Base-by-base conservation (phyloP, 2,888 invertebrate species). In the Xestobium rufovillosum region DNA sequence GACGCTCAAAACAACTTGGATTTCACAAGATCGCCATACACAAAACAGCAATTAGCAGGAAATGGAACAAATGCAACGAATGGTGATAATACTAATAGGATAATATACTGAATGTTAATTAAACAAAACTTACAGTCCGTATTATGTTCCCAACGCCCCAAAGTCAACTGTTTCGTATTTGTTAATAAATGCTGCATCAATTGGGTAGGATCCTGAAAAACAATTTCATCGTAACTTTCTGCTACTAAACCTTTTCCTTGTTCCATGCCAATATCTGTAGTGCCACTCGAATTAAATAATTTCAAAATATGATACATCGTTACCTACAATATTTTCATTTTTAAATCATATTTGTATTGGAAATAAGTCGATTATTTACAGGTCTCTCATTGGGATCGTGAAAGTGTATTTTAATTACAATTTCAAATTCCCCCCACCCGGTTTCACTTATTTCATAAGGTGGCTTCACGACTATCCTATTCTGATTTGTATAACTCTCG, bases 381-480 rank as follows among this genome's bases (percentile, higher is more conserved):
- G 92, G 88, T 60, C 89, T 73, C 66, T 95, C 98, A 56, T 91
- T 92, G 1, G 90, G 88, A 70, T 98, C 97, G 59, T 88, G 84
- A 55, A 98, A 98, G 64, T 91, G 92, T 43, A 98, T 88, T 64
- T 96, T 96, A 36, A 99, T 95, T 19, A 91, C 87, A 46, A 97
- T 88, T 68, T 98, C 97, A 63, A 98, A 98, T 69, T 98, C 98
- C 48, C 98, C 98, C 97, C 98, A 98, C 2, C 97, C 97, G 0
- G 97, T 97, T 67, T 98, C 97, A 0, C 88, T 90, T 3, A 98
- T 79, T 70, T 97, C 96, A 60, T 92, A 98, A 0, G 97, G 98
- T 1, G 95, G 94, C 60, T 92, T 90, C 0, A 88, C 86, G 1
- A 96, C 76, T 46, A 95, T 89, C 60, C 97, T 73, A 61, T 91